Evolutionary conservation across 92 coral and sea anemone species (phyloP).

Genomic region (Isaurus tuberculatus): DNA sequence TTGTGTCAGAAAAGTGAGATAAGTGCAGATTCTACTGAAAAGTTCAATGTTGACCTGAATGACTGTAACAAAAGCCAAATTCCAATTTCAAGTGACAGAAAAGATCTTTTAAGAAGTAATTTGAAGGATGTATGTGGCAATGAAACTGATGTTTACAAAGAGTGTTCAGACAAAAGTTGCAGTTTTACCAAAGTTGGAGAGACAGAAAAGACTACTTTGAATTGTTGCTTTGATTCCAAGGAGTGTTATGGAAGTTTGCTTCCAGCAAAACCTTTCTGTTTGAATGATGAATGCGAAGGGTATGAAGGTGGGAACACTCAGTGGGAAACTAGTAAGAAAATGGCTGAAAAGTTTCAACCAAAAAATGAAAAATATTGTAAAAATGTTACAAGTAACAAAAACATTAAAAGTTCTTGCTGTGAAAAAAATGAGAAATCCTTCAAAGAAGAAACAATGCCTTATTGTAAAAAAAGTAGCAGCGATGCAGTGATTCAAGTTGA

Average conservation of each 20-base stretch:
- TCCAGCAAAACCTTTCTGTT: conserved; percentile 4
- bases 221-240: background rate
- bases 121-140: background rate
- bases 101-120: background rate
- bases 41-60: too few relatives aligned
- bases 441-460: background rate
- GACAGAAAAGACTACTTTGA: background rate
- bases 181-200: background rate
- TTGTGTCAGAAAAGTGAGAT: background rate
- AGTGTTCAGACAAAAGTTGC: background rate
- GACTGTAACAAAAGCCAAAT: background rate
- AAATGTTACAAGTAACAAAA: background rate
- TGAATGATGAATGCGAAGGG: background rate
- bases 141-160: background rate
- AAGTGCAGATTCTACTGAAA: background rate
- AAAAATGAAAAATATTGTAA: background rate
- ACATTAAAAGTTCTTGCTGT: background rate
- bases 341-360: background rate
- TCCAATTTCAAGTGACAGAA: background rate
- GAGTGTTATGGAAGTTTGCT: background rate
- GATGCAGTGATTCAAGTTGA: background rate
- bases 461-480: background rate
- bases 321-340: background rate
- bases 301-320: background rate
- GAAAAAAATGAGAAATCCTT: background rate